Conservation (phyloP, 2,797 vertebrate species). For the Sus cebifrons region DNA sequence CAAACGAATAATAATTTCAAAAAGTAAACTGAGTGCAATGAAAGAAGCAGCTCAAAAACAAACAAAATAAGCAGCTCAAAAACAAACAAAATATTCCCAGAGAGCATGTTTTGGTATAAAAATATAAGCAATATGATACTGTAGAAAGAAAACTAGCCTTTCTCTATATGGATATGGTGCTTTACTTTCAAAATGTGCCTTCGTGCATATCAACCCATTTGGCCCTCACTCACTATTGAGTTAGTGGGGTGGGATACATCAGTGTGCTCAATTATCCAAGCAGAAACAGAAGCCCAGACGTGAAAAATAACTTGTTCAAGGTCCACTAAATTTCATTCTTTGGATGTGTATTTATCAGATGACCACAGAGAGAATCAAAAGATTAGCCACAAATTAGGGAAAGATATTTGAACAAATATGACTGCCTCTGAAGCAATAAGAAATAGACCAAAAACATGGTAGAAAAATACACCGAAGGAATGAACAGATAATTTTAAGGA, state of each 20-base stretch:
- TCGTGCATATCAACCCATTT: not conserved
- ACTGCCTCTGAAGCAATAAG: not conserved
- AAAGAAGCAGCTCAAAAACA: not conserved
- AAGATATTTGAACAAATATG: slow-evolving; percentile 1
- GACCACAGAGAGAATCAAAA: not conserved
- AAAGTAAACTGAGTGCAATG: not conserved
- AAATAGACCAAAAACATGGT: not conserved
- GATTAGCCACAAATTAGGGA: not conserved
- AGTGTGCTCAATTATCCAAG: not conserved
- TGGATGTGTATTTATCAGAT: slow-evolving; percentile 44
- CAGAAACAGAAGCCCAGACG: slow-evolving; percentile 40
- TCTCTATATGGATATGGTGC: not conserved
- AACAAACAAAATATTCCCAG: not conserved
- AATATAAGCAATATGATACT: slow-evolving; percentile 17
- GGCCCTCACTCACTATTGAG: not conserved
- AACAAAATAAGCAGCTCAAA: not conserved
- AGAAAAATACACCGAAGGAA: slow-evolving; percentile 6
- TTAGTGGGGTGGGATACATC: not conserved
- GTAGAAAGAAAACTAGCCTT: not conserved
- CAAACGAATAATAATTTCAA: slow-evolving; percentile 8
- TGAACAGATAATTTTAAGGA: not conserved
- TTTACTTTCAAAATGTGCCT: slow-evolving; percentile 12
- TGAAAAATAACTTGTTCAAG: slow-evolving; percentile 34
- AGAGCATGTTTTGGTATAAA: not conserved
- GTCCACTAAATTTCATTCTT: slow-evolving; percentile 50